Evolutionary conservation across 2,113 vertebrate genomes (phyloP).

Genomic region (Myotis yumanensis): DNA sequence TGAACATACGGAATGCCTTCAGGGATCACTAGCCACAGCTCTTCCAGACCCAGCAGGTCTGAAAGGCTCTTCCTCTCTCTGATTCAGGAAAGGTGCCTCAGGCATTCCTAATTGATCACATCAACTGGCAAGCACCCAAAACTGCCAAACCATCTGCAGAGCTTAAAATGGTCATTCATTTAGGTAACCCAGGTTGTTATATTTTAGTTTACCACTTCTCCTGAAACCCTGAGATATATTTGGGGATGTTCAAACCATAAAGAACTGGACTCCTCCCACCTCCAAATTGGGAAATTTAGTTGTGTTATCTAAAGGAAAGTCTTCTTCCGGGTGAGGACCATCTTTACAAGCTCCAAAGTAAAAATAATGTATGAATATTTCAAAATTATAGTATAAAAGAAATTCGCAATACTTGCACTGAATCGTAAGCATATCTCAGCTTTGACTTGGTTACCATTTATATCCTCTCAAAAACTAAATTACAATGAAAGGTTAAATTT

Average conservation of each 20-base stretch:
- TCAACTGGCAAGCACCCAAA: not conserved
- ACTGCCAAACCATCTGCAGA: not conserved
- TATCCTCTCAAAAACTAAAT: constrained; percentile 17
- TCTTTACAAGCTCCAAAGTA: constrained; percentile 5
- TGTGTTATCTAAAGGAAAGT: not conserved
- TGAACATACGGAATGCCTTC: too few species aligned
- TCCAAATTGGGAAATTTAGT: constrained; percentile 8
- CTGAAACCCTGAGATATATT: not conserved
- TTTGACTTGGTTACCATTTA: constrained; percentile 24
- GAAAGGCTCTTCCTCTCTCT: not conserved
- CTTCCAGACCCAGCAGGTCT: not conserved
- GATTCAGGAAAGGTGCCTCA: not conserved
- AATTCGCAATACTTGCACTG: not conserved
- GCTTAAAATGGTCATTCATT: not conserved
- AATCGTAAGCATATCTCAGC: not conserved
- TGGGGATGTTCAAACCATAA: constrained; percentile 9
- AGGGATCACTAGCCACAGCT: not conserved
- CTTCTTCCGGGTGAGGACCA: not conserved
- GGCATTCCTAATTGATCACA: not conserved
- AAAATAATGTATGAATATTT: constrained; percentile 21
- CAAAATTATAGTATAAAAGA: not conserved
- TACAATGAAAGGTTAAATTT: constrained; percentile 46
- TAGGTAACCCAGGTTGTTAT: not conserved
- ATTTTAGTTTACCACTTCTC: constrained; percentile 26
- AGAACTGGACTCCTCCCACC: not conserved